Conservation (phyloP, 2,888 invertebrate species). For the Cremastobaeus sp. region DNA sequence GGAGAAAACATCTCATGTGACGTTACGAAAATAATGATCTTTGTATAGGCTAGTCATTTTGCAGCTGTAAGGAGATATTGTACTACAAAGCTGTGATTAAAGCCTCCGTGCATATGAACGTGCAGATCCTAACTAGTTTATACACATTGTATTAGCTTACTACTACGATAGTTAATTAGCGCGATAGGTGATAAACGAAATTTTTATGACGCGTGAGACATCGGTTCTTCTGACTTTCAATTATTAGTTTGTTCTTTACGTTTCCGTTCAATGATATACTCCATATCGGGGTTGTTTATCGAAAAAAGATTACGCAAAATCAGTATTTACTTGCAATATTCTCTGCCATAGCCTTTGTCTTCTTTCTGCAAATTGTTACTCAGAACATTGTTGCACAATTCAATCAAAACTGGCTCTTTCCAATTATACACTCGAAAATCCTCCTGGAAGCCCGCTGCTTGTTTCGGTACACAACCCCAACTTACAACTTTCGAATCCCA, state of each 20-base stretch:
- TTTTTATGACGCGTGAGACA: conserved; percentile 48
- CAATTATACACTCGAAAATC: too few species aligned
- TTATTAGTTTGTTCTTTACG: conserved; percentile 21
- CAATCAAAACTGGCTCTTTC: too few species aligned
- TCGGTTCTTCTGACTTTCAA: conserved; percentile 44
- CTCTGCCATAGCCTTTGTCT: too few species aligned
- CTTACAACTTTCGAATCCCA: conserved; percentile 46
- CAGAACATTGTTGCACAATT: conserved; percentile 14
- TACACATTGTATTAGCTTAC: conserved; percentile 63
- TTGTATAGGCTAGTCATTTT: conserved; percentile 76
- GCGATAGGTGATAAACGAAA: conserved; percentile 53
- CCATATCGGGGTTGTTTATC: conserved; percentile 26
- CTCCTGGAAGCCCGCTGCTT: too few species aligned
- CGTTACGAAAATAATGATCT: conserved; percentile 69
- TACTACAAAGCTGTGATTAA: conserved; percentile 77
- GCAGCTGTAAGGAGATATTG: conserved; percentile 75
- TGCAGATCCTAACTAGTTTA: conserved; percentile 73
- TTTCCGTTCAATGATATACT: conserved; percentile 35
- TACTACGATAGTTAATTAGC: conserved; percentile 57
- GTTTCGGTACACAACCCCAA: conserved; percentile 28
- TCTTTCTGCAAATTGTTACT: neutral
- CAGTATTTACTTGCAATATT: conserved; percentile 12
- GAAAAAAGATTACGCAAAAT: conserved; percentile 13
- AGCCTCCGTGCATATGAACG: conserved; percentile 76
- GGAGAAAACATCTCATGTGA: conserved; percentile 13